A percentile compares a stretch with the other conserved stretches of the same genome.
These are phyloP conservation scores for Hybognathus amarus DNA, from an alignment of 2,797 vertebrate species.

Conservation along the genomic window DNA sequence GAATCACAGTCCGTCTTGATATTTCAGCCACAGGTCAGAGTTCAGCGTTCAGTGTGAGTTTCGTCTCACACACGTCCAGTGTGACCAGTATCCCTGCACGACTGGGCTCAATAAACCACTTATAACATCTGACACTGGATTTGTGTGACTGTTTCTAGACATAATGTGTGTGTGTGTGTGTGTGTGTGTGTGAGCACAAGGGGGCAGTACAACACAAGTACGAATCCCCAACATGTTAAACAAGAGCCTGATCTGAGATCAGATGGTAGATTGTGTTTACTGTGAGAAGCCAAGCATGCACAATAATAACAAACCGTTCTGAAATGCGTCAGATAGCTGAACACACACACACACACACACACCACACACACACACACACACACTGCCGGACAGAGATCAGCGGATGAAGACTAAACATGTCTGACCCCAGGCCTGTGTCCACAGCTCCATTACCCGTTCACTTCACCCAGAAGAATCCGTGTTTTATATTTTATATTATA, in stretches of 20 bases:
- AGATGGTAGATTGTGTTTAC: no score
- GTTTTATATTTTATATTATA: not conserved
- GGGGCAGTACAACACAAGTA: not conserved
- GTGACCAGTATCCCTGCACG: not conserved
- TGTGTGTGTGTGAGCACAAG: not conserved
- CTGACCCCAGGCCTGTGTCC: not conserved
- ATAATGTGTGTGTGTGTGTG: no score
- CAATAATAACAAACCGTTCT: not conserved
- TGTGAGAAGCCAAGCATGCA: not conserved
- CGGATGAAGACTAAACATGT: conserved; percentile 34
- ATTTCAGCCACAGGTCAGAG: not conserved
- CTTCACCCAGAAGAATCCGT: not conserved
- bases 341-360: no score
- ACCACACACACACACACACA: no score
- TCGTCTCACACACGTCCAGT: not conserved
- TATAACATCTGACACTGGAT: not conserved
- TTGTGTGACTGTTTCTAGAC: not conserved
- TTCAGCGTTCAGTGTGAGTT: not conserved
- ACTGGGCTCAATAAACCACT: not conserved
- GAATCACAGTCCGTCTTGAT: not conserved
- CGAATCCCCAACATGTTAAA: not conserved
- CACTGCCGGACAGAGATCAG: not conserved
- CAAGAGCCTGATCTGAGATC: no score
- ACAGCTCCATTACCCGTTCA: not conserved
- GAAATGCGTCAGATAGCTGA: not conserved